Evolutionary conservation across 2,797 vertebrate genomes (phyloP), one percentile per base, ranked within the genome.

Genomic region (Chelmon rostratus): DNA sequence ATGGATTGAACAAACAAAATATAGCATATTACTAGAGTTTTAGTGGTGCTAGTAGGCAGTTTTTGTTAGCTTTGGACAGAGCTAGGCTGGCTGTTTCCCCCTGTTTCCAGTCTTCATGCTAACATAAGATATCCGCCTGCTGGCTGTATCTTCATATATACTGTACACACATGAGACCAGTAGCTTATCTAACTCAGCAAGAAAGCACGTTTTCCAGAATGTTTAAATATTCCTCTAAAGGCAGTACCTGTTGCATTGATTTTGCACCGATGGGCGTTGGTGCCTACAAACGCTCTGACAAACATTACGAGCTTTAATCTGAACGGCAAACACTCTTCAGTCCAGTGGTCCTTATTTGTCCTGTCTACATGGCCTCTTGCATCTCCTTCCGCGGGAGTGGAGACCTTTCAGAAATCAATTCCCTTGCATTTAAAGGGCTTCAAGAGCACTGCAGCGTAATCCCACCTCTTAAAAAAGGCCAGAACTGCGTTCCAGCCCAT

Each of bases 381-480:
- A 28, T 87, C 65, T 80, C 70, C 50, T 54, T 75, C 64, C 8
- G 44, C 53, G 63, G 50, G 70, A 77, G 28, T 6, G 37, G 21
- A 69, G 37, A 81, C 68, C 76, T 87, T 88, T 87, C 78, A 89
- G 69, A 90, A 93, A 91, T 89, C 88, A 85, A 86, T 93, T 84
- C 69, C 56, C 72, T 87, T 72, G 76, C 83, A 73, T 84, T 69
- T 83, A 47, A 40, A 70, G 68, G 54, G 72, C 58, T 82, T 90
- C 82, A 75, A 86, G 77, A 86, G 85, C 77, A 47, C 77, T 53
- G 75, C 81, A 66, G 82, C 42, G 28, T 94, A 93, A 94, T 92
- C 89, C 91, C 72, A 71, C 76, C 87, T 85, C 84, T 91, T 88
- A 87, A 89, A 76, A 84, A 85, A 86, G 76, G 81, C 79, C 79